Conservation (phyloP, 2,797 vertebrate genomes). For the Oreonectes daqikongensis region DNA sequence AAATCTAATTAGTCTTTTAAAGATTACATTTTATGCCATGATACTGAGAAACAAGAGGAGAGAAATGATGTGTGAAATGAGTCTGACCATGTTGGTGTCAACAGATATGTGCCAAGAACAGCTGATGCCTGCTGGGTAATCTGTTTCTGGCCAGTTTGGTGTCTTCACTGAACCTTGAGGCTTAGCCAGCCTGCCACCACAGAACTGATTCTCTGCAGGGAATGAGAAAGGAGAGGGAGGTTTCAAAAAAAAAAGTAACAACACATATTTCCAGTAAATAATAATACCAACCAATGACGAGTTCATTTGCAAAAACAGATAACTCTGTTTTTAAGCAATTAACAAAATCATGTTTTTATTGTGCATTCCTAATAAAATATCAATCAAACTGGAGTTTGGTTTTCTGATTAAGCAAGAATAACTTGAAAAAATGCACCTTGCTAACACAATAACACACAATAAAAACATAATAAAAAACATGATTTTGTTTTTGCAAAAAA, state of each 20-base stretch:
- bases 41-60: conserved; percentile 6
- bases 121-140: conserved; percentile 92
- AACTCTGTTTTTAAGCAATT: too few relatives aligned
- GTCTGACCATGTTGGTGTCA: conserved; percentile 79
- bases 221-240: not conserved
- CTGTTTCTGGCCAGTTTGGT: conserved; percentile 89
- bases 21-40: conserved; percentile 12
- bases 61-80: conserved; percentile 28
- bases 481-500: too few relatives aligned
- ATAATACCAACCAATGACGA: too few relatives aligned
- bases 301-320: too few relatives aligned
- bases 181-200: conserved; percentile 87
- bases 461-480: too few relatives aligned
- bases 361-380: too few relatives aligned
- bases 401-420: too few relatives aligned
- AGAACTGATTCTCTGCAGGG: conserved; percentile 85
- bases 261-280: not conserved
- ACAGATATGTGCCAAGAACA: conserved; percentile 93
- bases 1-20: not conserved
- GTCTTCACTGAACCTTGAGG: conserved; percentile 85
- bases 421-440: too few relatives aligned
- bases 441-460: too few relatives aligned
- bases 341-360: too few relatives aligned
- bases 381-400: too few relatives aligned
- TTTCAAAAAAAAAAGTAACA: too few relatives aligned